These are phyloP conservation scores for Leptopilina boulardi DNA, from an alignment of 1,140 invertebrate species.

Conservation along the genomic window DNA sequence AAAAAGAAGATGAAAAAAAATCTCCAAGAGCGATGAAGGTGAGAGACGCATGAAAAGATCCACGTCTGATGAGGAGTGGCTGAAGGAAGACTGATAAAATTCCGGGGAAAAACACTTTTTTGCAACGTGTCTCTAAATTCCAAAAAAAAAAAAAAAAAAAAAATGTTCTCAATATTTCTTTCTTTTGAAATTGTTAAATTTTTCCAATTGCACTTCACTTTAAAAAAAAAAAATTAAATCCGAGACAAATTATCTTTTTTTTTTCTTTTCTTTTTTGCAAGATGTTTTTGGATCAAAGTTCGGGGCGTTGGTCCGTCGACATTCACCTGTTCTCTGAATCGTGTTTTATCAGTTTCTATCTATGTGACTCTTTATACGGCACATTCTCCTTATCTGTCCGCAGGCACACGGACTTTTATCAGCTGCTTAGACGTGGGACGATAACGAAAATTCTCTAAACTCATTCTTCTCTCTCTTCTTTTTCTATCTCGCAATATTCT, in stretches of 20 bases:
- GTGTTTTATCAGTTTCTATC: constrained; percentile 72
- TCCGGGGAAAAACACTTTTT: constrained; percentile 12
- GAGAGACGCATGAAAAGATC: constrained; percentile 36
- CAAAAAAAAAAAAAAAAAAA: background rate
- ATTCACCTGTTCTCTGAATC: constrained; percentile 71
- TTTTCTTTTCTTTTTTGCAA: constrained; percentile 20
- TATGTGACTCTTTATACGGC: constrained; percentile 71
- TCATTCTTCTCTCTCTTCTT: constrained; percentile 47
- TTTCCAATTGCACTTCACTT: background rate
- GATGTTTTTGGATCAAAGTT: constrained; percentile 55
- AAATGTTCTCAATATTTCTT: background rate
- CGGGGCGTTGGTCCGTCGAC: constrained; percentile 70
- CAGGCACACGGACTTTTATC: constrained; percentile 72
- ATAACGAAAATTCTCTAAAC: constrained; percentile 65
- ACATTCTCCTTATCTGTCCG: constrained; percentile 71
- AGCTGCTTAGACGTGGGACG: constrained; percentile 72
- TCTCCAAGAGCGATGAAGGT: background rate
- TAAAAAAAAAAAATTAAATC: constrained; percentile 24
- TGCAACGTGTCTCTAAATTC: constrained; percentile 13
- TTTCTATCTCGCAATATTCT: constrained; percentile 23
- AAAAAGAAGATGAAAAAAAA: background rate
- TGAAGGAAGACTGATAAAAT: background rate
- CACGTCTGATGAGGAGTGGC: constrained; percentile 4
- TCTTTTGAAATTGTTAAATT: background rate
- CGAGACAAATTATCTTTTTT: background rate